These are phyloP conservation scores for Papilio aristodemus DNA, from an alignment of 1,140 invertebrate genomes.

Conservation along the genomic window DNA sequence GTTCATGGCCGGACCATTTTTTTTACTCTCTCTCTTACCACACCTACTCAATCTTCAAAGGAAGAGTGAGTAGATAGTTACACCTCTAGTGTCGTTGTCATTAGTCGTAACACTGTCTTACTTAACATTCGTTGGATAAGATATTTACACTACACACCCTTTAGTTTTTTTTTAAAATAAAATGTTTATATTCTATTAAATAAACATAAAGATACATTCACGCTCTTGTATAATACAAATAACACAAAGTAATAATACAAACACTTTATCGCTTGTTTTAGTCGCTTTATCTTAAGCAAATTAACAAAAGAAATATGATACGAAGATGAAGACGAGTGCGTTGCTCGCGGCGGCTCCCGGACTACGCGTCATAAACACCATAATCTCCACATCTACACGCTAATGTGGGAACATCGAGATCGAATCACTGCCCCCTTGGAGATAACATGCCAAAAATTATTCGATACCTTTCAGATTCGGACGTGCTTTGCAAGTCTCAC, in stretches of 20 bases:
- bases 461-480: not conserved
- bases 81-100: too few species aligned
- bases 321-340: conserved; percentile 36
- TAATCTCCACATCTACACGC: conserved; percentile 44
- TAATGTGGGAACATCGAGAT: conserved; percentile 40
- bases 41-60: too few species aligned
- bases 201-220: conserved; percentile 15
- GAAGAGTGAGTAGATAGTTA: too few species aligned
- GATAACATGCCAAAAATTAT: conserved; percentile 26
- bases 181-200: not conserved
- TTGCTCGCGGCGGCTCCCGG: conserved; percentile 48
- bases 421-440: conserved; percentile 8
- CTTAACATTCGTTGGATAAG: too few species aligned
- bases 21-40: too few species aligned
- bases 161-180: not conserved
- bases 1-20: too few species aligned
- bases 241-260: not conserved
- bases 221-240: not conserved
- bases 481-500: not conserved
- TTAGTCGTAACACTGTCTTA: too few species aligned
- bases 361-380: conserved; percentile 46
- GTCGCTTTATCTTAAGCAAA: conserved; percentile 21
- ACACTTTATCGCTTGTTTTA: conserved; percentile 4
- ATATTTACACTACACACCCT: too few species aligned
- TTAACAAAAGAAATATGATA: conserved; percentile 30